Evolutionary conservation across 1,140 invertebrate species (phyloP), one percentile per base, ranked within the genome.

Genomic region (Calliphora vicina): DNA sequence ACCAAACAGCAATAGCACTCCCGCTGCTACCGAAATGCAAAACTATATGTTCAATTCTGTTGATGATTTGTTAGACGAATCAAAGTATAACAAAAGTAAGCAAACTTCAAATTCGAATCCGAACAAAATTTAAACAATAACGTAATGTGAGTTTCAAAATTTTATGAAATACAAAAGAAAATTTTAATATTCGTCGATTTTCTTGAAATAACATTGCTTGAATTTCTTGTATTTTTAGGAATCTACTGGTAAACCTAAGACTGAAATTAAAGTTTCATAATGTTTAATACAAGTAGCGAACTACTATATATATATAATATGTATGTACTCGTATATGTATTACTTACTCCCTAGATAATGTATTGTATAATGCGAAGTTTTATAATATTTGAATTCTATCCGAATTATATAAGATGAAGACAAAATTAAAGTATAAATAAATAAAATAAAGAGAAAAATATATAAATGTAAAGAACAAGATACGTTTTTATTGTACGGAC

Each of bases 241-340:
- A 78, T 43, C 74, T 45, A 43, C 25, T 25, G n/a, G 29, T 78
- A 78, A 78, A 78, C 35, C 20, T 78, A 78, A 78, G 42, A 78
- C 74, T 78, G 74, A 78, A 43, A 78, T 78, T 45, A 78, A 78
- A 78, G 35, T 23, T 78, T 78, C 74, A 45, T 78, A 78, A 78
- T 78, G 73, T 76, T 76, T 20, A 43, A 20, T 20, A 12, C 10
- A 2, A 20, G n/a, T 76, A 5, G 73, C 29, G 13, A 76, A 76
- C 29, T 20, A 42, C 17, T 76, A 20, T 76, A 76, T 35, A n/a
- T n/a, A n/a, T n/a, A n/a, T n/a, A n/a, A n/a, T n/a, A n/a, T n/a
- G n/a, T n/a, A n/a, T n/a, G n/a, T n/a, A 76, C 15, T 42, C 4
- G 1, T 76, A 73, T 76, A 76, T 76, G 4, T 76, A 42, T 76